Conservation (phyloP, 2,888 invertebrate species). For the Lumbricus terrestris region DNA sequence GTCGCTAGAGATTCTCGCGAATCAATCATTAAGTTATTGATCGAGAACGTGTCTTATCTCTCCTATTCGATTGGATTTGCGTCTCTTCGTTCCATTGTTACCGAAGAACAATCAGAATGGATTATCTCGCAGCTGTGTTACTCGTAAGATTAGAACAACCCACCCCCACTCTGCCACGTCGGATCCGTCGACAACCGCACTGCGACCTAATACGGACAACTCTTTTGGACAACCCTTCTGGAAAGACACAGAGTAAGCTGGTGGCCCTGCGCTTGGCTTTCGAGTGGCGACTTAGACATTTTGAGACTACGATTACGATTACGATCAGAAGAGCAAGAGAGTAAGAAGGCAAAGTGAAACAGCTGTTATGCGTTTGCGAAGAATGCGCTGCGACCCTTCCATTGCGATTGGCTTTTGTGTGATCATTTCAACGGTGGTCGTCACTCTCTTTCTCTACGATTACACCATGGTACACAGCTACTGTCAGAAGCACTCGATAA, state of each 20-base stretch:
- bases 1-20: neutral
- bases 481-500: neutral
- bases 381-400: neutral
- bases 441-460: neutral
- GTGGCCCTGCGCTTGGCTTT: no score
- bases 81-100: neutral
- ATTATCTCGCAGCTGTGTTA: neutral
- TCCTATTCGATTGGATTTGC: neutral
- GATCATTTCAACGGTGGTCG: neutral
- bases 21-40: neutral
- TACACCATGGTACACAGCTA: neutral
- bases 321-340: no score
- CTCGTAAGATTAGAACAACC: no score
- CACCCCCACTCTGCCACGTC: no score
- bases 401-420: neutral
- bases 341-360: neutral
- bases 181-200: no score
- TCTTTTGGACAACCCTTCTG: no score
- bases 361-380: neutral
- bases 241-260: no score
- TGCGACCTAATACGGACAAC: no score
- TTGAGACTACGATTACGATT: no score
- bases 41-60: neutral
- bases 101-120: neutral
- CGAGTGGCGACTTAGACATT: no score